These are phyloP conservation scores for Hormiphora californensis DNA, from an alignment of 37 sponge, comb jelly and placozoan genomes.

Conservation along the genomic window DNA sequence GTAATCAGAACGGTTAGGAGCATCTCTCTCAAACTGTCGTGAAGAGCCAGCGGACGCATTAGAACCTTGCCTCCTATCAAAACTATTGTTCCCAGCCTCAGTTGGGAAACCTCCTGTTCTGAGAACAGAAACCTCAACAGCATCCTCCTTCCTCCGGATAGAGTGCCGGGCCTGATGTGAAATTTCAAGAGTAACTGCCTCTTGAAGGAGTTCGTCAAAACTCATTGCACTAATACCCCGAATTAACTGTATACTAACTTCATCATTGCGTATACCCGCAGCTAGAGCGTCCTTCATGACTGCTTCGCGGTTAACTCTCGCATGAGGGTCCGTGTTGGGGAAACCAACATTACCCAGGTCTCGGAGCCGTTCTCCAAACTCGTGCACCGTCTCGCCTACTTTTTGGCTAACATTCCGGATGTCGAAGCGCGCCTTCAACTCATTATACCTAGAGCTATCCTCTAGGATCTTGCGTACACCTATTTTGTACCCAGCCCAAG, in stretches of 20 bases:
- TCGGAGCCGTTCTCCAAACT: not conserved
- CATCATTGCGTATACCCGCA: not conserved
- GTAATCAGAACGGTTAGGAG: too few species aligned
- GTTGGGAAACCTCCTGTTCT: too few species aligned
- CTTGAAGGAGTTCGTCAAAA: not conserved
- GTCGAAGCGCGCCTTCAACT: not conserved
- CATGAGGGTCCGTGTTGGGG: not conserved
- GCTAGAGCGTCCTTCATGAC: constrained; percentile 26
- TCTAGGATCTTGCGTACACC: not conserved
- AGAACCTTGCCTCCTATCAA: too few species aligned
- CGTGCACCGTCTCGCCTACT: not conserved
- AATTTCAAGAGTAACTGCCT: not conserved
- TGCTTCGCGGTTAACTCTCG: not conserved
- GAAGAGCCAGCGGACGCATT: too few species aligned
- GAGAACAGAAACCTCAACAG: not conserved
- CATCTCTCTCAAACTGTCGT: too few species aligned
- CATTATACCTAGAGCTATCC: not conserved
- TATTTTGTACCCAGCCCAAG: constrained; percentile 3
- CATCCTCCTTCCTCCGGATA: not conserved
- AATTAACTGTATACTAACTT: not conserved
- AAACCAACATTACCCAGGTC: not conserved
- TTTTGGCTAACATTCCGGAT: not conserved
- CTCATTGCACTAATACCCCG: not conserved
- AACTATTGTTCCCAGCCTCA: too few species aligned
- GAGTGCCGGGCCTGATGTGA: not conserved